Conservation (phyloP, 2,888 invertebrate species). For the Drosophila macrospina region DNA sequence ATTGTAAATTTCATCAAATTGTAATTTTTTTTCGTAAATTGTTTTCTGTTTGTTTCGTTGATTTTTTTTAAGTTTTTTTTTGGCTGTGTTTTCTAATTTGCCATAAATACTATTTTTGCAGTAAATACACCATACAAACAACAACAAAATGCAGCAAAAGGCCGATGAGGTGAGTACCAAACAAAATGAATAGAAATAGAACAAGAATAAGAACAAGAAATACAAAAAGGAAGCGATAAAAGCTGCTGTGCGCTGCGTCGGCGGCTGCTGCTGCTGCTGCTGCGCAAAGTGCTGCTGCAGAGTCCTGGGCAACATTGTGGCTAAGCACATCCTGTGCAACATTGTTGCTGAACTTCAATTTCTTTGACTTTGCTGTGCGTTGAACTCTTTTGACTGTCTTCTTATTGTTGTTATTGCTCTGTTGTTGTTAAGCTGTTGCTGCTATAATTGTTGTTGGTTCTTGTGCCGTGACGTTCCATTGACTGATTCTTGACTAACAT, state of each 20-base stretch:
- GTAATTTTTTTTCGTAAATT: conserved; percentile 27
- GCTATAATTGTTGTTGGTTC: conserved; percentile 41
- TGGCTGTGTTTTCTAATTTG: conserved; percentile 44
- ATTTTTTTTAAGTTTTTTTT: conserved; percentile 29
- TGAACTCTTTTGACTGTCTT: conserved; percentile 30
- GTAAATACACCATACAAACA: conserved; percentile 19
- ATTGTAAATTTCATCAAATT: conserved; percentile 5
- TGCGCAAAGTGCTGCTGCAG: conserved; percentile 6
- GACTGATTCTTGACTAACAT: conserved; percentile 68
- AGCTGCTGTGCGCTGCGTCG: not conserved
- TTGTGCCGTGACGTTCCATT: conserved; percentile 77
- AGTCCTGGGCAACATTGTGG: conserved; percentile 39
- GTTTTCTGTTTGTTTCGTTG: conserved; percentile 18
- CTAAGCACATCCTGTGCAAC: conserved; percentile 38
- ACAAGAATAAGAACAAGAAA: not conserved
- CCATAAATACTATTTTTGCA: conserved; percentile 44
- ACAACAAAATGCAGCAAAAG: conserved; percentile 68
- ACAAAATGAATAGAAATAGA: not conserved
- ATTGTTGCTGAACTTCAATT: conserved; percentile 40
- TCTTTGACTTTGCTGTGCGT: conserved; percentile 36
- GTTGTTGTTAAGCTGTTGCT: conserved; percentile 10
- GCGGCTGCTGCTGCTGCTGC: conserved; percentile 9
- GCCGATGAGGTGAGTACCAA: conserved; percentile 66
- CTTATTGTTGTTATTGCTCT: conserved; percentile 17
- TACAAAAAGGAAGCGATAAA: not conserved